Conservation (phyloP, 1,140 invertebrate genomes). For the Drosophila mauritiana region DNA sequence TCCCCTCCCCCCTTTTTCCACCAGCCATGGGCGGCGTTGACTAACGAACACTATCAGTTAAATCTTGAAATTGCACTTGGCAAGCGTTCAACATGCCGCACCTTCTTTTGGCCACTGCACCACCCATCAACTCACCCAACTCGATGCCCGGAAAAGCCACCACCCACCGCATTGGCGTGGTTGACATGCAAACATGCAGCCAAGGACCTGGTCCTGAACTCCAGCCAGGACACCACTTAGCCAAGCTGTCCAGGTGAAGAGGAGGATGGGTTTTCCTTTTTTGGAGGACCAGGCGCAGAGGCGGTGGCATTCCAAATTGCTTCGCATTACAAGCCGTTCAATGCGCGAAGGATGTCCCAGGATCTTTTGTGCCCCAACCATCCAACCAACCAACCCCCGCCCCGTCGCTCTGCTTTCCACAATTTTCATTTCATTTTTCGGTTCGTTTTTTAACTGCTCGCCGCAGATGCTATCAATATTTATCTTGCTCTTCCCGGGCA, state of each 20-base stretch:
- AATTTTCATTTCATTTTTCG: slow-evolving; percentile 61
- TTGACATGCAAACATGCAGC: slow-evolving; percentile 63
- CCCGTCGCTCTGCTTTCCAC: slow-evolving; percentile 18
- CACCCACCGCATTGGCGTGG: slow-evolving; percentile 27
- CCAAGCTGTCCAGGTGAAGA: slow-evolving; percentile 31
- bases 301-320: slow-evolving; percentile 55
- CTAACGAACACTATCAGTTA: slow-evolving; percentile 71
- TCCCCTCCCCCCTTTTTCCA: not conserved
- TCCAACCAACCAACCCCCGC: too few species aligned
- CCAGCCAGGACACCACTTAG: slow-evolving; percentile 56
- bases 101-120: slow-evolving; percentile 2
- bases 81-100: slow-evolving; percentile 59
- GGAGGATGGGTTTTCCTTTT: not conserved
- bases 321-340: slow-evolving; percentile 70
- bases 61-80: slow-evolving; percentile 75
- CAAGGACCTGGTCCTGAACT: slow-evolving; percentile 11
- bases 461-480: slow-evolving; percentile 79
- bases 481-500: slow-evolving; percentile 50
- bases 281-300: not conserved
- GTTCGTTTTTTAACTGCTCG: slow-evolving; percentile 68
- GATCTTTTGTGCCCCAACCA: slow-evolving; percentile 31
- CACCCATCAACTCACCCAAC: not conserved
- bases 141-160: not conserved
- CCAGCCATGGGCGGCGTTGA: slow-evolving; percentile 43
- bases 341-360: slow-evolving; percentile 46